Base-by-base conservation (phyloP, 2,113 vertebrate species). In the Petaurus breviceps region DNA sequence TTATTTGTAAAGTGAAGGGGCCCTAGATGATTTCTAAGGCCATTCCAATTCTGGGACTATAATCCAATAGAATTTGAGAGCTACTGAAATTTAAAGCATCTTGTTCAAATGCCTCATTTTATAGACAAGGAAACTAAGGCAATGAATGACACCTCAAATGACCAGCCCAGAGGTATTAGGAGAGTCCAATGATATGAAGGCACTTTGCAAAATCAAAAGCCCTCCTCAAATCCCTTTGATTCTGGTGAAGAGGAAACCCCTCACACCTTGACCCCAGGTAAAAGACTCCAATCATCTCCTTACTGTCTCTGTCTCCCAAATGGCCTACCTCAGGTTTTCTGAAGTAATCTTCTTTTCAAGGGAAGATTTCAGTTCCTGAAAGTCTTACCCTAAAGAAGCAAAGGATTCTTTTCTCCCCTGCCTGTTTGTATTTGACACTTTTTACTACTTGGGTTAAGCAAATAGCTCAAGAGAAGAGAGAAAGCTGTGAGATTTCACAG, bases 401-500 rank as follows among this genome's bases (percentile, higher is more conserved):
- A 49, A 11, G 46, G 47, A 49, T 90, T 90, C 89, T 90, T 43
- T 49, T 90, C 47, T 90, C 47, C 28, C 46, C 24, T 47, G 47
- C 46, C 46, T 90, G 89, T 49, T 90, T 90, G 89, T 24, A 90
- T 90, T 90, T 90, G 89, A 90, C 47, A 49, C 25, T 49, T 90
- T 47, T 90, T 90, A 47, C 22, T 90, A 90, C 10, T 8, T 26
- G 89, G 89, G 46, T 10, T 25, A 49, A 90, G 46, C 89, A 90
- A 90, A 90, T 26, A 49, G 47, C 47, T 90, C 31, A 5, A 68
- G 61, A 68, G 61, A 61, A 68, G 12, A 68, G 61, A 51, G 50
- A 16, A 8, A 0, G 0, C 50, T 0, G 0, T n/a, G 22, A 52
- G 10, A 3, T 68, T 51, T 90, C 46, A 49, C 1, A 0, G 50